phyloP scores from a whole-genome alignment of 1,140 invertebrate species.

The Papilio aristodemus region DNA sequence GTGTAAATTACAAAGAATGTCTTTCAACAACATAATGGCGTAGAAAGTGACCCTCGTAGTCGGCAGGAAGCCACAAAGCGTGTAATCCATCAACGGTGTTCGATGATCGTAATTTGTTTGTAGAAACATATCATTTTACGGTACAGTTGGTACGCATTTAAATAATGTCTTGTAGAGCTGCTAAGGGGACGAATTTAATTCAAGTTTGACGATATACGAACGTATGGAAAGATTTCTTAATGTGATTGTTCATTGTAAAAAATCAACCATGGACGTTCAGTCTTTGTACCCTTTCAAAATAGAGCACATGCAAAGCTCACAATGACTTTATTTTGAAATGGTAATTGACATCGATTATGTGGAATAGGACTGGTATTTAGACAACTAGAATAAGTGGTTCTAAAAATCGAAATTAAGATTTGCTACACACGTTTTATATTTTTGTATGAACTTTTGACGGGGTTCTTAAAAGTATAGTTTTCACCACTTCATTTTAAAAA shows the following conservation, averaged over 20 bases:
- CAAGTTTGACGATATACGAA: background rate
- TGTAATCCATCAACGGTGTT: slow-evolving; percentile 54
- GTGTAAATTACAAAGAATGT: slow-evolving; percentile 19
- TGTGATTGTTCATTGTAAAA: slow-evolving; percentile 12
- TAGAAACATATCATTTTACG: slow-evolving; percentile 59
- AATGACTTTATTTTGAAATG: background rate
- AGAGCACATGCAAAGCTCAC: background rate
- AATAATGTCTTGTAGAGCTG: slow-evolving; percentile 50
- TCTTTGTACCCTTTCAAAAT: background rate
- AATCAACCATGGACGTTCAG: background rate
- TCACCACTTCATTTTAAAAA: no score
- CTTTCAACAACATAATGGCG: slow-evolving; percentile 36
- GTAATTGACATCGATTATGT: background rate
- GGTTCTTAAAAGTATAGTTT: no score
- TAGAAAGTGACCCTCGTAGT: slow-evolving; percentile 40
- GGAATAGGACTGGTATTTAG: background rate
- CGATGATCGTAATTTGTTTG: slow-evolving; percentile 60
- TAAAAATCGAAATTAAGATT: background rate
- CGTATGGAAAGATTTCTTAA: background rate
- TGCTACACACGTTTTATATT: no score
- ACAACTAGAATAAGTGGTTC: background rate
- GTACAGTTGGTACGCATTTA: slow-evolving; percentile 45
- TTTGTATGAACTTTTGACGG: no score
- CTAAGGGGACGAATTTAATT: slow-evolving; percentile 21
- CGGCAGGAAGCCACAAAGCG: slow-evolving; percentile 43